Evolutionary conservation across 2,888 invertebrate species (phyloP).

Genomic region (Pollenia griseotomentosa): DNA sequence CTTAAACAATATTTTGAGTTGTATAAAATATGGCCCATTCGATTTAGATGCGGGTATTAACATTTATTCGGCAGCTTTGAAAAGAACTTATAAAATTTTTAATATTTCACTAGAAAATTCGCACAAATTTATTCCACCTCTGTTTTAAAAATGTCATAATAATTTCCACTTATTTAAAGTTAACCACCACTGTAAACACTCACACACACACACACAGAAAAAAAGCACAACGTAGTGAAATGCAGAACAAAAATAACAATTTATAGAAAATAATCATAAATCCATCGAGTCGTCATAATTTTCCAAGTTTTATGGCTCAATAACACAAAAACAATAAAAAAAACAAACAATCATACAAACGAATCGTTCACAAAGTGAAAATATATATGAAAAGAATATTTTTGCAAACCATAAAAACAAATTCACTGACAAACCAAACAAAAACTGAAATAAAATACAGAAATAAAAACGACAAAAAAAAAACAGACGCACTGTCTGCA

Average conservation of each 20-base stretch:
- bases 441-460: constrained; percentile 43
- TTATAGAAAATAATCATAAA: constrained; percentile 82
- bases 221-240: constrained; percentile 11
- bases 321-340: constrained; percentile 61
- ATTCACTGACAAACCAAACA: constrained; percentile 45
- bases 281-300: constrained; percentile 82
- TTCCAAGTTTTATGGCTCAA: constrained; percentile 81
- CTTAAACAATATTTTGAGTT: too few relatives aligned
- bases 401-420: constrained; percentile 55
- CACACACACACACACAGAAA: background rate
- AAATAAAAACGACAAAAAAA: background rate
- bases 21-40: too few relatives aligned
- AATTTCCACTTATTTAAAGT: constrained; percentile 73
- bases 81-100: too few relatives aligned
- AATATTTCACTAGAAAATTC: background rate
- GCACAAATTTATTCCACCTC: background rate
- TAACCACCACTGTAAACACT: constrained; percentile 70
- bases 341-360: constrained; percentile 13
- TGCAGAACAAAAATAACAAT: constrained; percentile 80
- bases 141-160: constrained; percentile 74
- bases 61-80: too few relatives aligned
- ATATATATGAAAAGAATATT: background rate
- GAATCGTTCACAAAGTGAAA: constrained; percentile 9
- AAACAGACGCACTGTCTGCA: constrained; percentile 68
- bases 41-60: too few relatives aligned